Percentiles rank a stretch among this genome's conserved stretches.
Evolutionary conservation across 2,797 vertebrate species (phyloP).

Genomic region (Austrolebias charrua): DNA sequence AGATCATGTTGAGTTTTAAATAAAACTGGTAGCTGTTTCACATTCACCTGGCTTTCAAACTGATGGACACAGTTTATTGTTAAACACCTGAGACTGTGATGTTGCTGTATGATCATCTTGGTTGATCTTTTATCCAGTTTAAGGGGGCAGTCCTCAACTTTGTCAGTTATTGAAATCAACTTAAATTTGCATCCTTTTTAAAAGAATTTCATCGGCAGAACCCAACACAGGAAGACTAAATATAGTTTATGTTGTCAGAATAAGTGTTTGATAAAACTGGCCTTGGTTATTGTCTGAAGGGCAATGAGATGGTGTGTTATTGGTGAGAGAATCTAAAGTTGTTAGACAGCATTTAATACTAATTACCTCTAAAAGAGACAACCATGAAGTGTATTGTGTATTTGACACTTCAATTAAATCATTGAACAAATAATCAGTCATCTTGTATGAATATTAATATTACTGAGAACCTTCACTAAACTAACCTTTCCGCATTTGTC

Average conservation of each 20-base stretch:
- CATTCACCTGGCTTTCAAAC: neutral
- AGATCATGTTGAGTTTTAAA: neutral
- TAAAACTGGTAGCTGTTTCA: neutral
- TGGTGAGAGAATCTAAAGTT: neutral
- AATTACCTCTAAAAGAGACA: too few relatives aligned
- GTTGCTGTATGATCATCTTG: constrained; percentile 17
- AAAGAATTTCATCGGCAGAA: neutral
- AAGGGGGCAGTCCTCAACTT: too few relatives aligned
- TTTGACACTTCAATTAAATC: too few relatives aligned
- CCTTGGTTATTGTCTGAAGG: constrained; percentile 39
- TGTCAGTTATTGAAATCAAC: neutral
- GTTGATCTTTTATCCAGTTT: too few relatives aligned
- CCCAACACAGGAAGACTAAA: constrained; percentile 43
- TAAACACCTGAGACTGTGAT: neutral
- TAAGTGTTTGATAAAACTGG: constrained; percentile 47
- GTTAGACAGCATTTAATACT: too few relatives aligned
- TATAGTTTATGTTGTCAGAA: constrained; percentile 47
- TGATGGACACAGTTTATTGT: neutral
- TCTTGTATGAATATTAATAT: too few relatives aligned
- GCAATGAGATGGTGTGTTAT: constrained; percentile 15
- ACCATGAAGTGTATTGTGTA: too few relatives aligned
- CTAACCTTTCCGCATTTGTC: too few relatives aligned
- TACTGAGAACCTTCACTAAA: too few relatives aligned
- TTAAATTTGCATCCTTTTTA: neutral
- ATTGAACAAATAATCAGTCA: too few relatives aligned